Base-by-base conservation (phyloP, 2,113 vertebrate species). In the Tenrec ecaudatus region DNA sequence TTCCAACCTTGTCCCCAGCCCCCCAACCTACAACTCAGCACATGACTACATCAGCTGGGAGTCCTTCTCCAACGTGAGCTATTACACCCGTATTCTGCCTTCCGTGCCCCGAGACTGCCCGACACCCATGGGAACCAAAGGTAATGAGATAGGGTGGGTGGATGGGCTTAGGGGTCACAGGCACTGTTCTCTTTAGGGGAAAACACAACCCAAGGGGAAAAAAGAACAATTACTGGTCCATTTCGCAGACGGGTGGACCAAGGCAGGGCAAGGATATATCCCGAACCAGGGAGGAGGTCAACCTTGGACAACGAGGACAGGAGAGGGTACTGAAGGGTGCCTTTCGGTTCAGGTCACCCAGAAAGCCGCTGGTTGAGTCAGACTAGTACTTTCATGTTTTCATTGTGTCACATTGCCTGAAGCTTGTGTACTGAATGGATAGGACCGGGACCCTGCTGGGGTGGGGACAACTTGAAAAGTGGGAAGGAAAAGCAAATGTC, bases 31-130 rank as follows among this genome's bases (percentile, higher is more conserved):
- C 97, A 99, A 99, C 90, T 97, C 97, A 2, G 98, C 98, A 1
- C 98, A 99, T 0, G 98, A 98, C 75, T 99, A 99, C 97, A 95
- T 99, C 96, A 99, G 95, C 97, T 99, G 99, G 99, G 99, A 99
- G 94, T 97, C 99, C 23, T 99, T 99, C 81, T 97, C 98, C 98
- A 99, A 99, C 0, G 93, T 97, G 90, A 99, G 98, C 95, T 99
- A 99, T 66, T 99, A 99, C 95, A 99, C 99, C 1, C 98, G 99
- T 0, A 3, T 99, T 73, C 98, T 99, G 23, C 99, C 99, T 0
- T 98, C 99, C 0, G 98, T 99, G 90, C 99, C 99, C 0, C 95
- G 98, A 23, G 97, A 98, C 97, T 99, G 99, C 84, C 99, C 99
- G 7, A 98, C 98, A 0, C 99, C 99, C 29, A 98, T 99, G 98